These are phyloP conservation scores for Pterocles burchelli DNA, from an alignment of 2,113 vertebrate species.

Conservation along the genomic window DNA sequence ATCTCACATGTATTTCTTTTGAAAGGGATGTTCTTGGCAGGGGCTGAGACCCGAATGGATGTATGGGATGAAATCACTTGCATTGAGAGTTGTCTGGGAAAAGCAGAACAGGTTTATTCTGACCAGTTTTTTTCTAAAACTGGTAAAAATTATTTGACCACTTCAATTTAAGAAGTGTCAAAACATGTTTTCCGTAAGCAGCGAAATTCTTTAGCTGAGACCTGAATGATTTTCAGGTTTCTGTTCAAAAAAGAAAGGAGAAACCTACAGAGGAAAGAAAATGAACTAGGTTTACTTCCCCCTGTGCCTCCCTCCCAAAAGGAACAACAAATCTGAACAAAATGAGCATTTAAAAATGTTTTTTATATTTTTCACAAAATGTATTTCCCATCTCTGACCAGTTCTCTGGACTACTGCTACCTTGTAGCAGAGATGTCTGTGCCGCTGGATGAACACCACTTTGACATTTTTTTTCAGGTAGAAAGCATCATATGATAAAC, in stretches of 20 bases:
- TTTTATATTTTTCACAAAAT: neutral
- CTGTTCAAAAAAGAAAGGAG: neutral
- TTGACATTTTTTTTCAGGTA: neutral
- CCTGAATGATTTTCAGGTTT: neutral
- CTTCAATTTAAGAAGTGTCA: neutral
- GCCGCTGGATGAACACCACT: neutral
- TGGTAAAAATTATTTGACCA: neutral
- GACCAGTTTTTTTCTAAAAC: neutral
- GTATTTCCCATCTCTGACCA: neutral
- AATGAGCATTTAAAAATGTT: neutral
- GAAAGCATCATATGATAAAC: neutral
- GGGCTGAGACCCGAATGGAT: neutral
- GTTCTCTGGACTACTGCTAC: neutral
- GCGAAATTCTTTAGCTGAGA: neutral
- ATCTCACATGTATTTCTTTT: neutral
- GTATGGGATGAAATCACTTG: neutral
- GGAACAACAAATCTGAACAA: neutral
- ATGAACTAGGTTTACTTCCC: neutral
- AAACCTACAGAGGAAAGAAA: neutral
- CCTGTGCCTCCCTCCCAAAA: neutral
- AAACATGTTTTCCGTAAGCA: neutral
- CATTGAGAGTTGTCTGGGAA: neutral
- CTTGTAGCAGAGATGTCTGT: neutral
- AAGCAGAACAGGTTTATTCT: neutral
- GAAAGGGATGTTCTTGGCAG: neutral